Percentiles rank a stretch among this genome's conserved stretches.
These are phyloP conservation scores for Vulpes vulpes DNA, from an alignment of 2,113 vertebrate genomes.

Conservation along the genomic window DNA sequence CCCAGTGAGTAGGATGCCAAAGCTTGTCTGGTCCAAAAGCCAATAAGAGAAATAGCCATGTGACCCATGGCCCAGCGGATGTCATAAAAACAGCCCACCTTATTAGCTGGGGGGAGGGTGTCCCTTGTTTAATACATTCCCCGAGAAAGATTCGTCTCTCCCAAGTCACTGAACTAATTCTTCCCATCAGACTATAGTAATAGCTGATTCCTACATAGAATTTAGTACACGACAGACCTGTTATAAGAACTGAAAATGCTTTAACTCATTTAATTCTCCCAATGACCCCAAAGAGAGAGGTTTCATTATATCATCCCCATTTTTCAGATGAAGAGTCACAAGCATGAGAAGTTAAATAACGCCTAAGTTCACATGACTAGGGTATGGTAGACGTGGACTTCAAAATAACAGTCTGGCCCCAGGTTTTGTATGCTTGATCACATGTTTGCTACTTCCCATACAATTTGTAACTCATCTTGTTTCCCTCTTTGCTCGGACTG, in stretches of 20 bases:
- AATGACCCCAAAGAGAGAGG: background rate
- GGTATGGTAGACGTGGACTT: background rate
- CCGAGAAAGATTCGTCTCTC: background rate
- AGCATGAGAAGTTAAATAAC: background rate
- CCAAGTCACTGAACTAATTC: background rate
- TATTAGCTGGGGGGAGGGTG: background rate
- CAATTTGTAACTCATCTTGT: slow-evolving; percentile 25
- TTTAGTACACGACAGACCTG: background rate
- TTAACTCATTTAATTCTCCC: background rate
- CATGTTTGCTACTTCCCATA: slow-evolving; percentile 35
- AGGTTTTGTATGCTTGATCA: background rate
- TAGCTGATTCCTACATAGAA: background rate
- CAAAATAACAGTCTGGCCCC: background rate
- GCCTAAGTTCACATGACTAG: background rate
- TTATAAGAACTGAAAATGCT: background rate
- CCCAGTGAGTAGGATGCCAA: background rate
- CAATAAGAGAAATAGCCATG: background rate
- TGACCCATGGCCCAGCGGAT: background rate
- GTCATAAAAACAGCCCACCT: background rate
- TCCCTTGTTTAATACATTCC: background rate
- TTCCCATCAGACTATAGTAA: background rate
- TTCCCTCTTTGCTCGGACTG: slow-evolving; percentile 72
- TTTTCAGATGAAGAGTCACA: slow-evolving; percentile 31
- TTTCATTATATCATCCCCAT: background rate
- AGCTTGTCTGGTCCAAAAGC: background rate